Evolutionary conservation across 2,797 vertebrate genomes (phyloP), one percentile per base, ranked within the genome.

Genomic region (Hylomyscus alleni): DNA sequence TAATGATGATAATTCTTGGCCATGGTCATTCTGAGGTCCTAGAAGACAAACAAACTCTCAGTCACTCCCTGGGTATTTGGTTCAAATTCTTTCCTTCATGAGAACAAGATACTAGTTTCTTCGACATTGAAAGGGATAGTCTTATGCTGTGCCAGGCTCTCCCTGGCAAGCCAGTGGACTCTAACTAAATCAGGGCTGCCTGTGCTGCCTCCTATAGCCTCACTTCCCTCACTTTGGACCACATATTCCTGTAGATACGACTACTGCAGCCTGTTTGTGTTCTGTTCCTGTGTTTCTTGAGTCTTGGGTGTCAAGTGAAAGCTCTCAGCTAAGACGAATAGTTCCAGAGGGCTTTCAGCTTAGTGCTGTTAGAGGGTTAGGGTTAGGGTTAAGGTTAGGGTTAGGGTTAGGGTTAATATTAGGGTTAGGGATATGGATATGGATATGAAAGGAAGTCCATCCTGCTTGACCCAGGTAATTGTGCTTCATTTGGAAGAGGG

Each of bases 361-460:
- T 75, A 62, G 44, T 14, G 58, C 22, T 44, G 31, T 40, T n/a
- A n/a, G n/a, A n/a, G n/a, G n/a, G n/a, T n/a, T n/a, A n/a, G n/a
- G n/a, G n/a, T n/a, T n/a, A n/a, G n/a, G n/a, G n/a, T n/a, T n/a
- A n/a, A n/a, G n/a, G n/a, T n/a, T n/a, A n/a, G n/a, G n/a, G n/a
- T n/a, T n/a, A n/a, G n/a, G n/a, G n/a, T n/a, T n/a, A n/a, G n/a
- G n/a, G n/a, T n/a, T n/a, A n/a, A n/a, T n/a, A n/a, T n/a, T n/a
- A n/a, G n/a, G n/a, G n/a, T n/a, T n/a, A n/a, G n/a, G n/a, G n/a
- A n/a, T n/a, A n/a, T n/a, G n/a, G n/a, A n/a, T n/a, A n/a, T n/a
- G 82, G 54, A 50, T 58, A 40, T 13, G 34, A 87, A 97, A 90
- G 69, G 56, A 92, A 90, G 54, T 87, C 47, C 50, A 47, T n/a